Base-by-base conservation (phyloP, 2,888 invertebrate species). In the Hypselothyrea guttata region DNA sequence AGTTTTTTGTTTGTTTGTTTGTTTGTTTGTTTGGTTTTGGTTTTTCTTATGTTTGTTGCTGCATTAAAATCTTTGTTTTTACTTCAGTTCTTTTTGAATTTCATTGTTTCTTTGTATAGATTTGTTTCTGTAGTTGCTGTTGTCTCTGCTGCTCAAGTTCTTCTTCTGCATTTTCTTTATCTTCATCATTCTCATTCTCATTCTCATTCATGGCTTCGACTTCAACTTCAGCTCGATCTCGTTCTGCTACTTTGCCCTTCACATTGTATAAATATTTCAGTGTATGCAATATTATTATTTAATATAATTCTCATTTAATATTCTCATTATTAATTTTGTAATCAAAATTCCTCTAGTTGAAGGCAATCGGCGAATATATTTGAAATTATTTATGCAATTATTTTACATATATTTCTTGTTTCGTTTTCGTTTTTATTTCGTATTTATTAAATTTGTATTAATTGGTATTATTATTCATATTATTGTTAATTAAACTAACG, bases 311-410 rank as follows among this genome's bases (percentile, higher is more conserved):
- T 61, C 71, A 61, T 74, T 66, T 56, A 61, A 65, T 78, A 70
- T 75, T 75, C 5, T 38, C 73, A 79, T 71, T 76, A 70, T 74
- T 73, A 73, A 75, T 76, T 89, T 85, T 87, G 71, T 69, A 88
- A 87, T 88, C 86, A 86, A 89, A 88, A 89, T 89, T 89, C 89
- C 88, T 89, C 89, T 89, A 89, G 86, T 89, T 89, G 89, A 89
- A 89, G 89, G 89, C 89, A 89, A 89, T 89, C 89, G 89, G 89
- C 89, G 89, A 89, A 89, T 89, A 85, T 89, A 87, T 88, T 88
- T 88, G 81, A 86, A 86, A 87, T 86, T 71, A 84, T 88, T 86
- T 76, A 75, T 86, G 86, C 84, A 84, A 71, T 85, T 86, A 86
- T 77, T 86, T 81, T 87, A 86, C 87, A 87, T 38, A 22, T 22